Conservation (phyloP, 1,140 invertebrate genomes). For the Tenebrio molitor region DNA sequence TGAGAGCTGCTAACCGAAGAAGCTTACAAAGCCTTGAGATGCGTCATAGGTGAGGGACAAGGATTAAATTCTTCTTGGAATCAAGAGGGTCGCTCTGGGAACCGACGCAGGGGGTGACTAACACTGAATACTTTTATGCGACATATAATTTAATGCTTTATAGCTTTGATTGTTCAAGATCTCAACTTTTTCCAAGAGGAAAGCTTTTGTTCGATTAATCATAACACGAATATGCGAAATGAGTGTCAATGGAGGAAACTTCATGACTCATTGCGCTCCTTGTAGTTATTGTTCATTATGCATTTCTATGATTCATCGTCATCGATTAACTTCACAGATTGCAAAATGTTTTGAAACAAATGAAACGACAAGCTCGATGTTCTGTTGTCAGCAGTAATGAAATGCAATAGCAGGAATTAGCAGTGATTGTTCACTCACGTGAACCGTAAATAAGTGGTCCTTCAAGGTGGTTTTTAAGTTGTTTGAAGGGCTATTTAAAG, state of each 20-base stretch:
- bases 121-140: constrained; percentile 52
- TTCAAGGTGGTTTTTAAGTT: neutral
- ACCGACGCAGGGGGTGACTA: constrained; percentile 50
- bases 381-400: too few relatives aligned
- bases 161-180: constrained; percentile 49
- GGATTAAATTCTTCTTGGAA: constrained; percentile 47
- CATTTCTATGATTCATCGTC: constrained; percentile 12
- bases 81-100: constrained; percentile 48
- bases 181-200: too few relatives aligned
- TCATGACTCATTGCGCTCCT: constrained; percentile 6
- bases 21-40: constrained; percentile 34
- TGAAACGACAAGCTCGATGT: too few relatives aligned
- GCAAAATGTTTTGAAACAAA: neutral
- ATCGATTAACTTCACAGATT: constrained; percentile 14
- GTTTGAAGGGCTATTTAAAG: neutral
- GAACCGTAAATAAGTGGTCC: too few relatives aligned
- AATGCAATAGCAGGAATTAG: too few relatives aligned
- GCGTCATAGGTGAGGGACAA: constrained; percentile 53
- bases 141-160: constrained; percentile 52
- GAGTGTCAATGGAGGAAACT: neutral
- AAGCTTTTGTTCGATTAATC: neutral
- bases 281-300: constrained; percentile 27
- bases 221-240: neutral
- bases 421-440: too few relatives aligned
- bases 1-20: neutral